These are phyloP conservation scores for Bergia sp. DNA, from an alignment of 92 coral and sea anemone species.

Conservation along the genomic window DNA sequence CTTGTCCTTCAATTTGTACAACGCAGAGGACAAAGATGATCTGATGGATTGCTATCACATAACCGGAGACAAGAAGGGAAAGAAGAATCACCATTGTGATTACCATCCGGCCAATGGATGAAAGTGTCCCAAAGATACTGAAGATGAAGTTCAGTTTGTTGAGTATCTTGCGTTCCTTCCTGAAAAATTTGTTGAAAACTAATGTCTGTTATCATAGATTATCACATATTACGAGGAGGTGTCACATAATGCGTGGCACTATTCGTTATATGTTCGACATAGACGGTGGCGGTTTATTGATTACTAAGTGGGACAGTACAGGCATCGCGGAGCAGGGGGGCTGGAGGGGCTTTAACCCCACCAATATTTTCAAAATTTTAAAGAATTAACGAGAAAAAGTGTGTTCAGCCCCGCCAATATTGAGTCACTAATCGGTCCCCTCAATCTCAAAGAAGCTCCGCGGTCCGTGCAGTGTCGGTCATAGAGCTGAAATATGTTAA, in stretches of 20 bases:
- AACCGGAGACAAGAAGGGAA: background rate
- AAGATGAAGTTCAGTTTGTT: slow-evolving; percentile 24
- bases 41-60: background rate
- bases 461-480: too few species aligned
- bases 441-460: too few species aligned
- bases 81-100: background rate
- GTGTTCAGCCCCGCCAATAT: too few species aligned
- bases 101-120: background rate
- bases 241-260: background rate
- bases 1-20: background rate
- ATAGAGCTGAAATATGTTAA: too few species aligned
- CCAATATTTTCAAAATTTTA: too few species aligned
- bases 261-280: too few species aligned
- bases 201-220: background rate
- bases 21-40: background rate
- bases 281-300: too few species aligned
- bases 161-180: slow-evolving; percentile 10
- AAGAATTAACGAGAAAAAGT: too few species aligned
- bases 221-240: background rate
- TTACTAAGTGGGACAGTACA: too few species aligned
- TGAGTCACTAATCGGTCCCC: too few species aligned
- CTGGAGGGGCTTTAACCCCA: too few species aligned
- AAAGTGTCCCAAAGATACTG: background rate
- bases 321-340: too few species aligned
- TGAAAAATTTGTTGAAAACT: background rate